Conservation (phyloP, 2,797 vertebrate genomes). For the Alectoris magna region DNA sequence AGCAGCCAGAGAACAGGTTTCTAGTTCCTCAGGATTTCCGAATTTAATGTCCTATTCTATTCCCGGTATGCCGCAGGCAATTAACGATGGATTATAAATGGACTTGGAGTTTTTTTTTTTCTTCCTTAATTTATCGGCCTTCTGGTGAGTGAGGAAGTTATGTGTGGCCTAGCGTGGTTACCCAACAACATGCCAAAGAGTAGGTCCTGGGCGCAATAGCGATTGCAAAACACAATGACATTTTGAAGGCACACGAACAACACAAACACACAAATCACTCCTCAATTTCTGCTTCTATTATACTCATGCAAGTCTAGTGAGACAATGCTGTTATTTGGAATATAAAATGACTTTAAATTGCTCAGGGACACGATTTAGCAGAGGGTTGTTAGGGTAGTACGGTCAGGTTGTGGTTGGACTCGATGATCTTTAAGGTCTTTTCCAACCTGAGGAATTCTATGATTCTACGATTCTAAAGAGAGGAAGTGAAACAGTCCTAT, state of each 20-base stretch:
- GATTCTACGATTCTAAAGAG: background rate
- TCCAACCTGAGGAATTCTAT: no score
- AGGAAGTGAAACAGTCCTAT: background rate
- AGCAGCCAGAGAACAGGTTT: background rate
- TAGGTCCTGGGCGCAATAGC: background rate
- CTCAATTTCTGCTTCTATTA: background rate
- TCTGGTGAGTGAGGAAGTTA: slow-evolving; percentile 28
- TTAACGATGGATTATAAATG: background rate
- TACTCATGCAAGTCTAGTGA: background rate
- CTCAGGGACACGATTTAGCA: no score
- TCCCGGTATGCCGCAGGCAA: background rate
- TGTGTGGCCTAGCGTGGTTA: background rate
- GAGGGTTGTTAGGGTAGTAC: no score
- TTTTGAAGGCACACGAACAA: background rate
- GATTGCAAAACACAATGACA: background rate
- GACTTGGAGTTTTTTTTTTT: slow-evolving; percentile 18
- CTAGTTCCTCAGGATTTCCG: background rate
- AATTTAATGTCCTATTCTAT: background rate
- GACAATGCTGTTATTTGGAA: background rate
- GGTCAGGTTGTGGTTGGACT: no score
- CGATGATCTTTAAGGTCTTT: no score
- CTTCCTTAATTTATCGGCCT: background rate
- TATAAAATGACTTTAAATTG: background rate
- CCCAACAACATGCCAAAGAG: background rate
- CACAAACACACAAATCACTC: background rate